These are phyloP conservation scores for Synergus laeviventris DNA, from an alignment of 2,888 invertebrate genomes.

Conservation along the genomic window DNA sequence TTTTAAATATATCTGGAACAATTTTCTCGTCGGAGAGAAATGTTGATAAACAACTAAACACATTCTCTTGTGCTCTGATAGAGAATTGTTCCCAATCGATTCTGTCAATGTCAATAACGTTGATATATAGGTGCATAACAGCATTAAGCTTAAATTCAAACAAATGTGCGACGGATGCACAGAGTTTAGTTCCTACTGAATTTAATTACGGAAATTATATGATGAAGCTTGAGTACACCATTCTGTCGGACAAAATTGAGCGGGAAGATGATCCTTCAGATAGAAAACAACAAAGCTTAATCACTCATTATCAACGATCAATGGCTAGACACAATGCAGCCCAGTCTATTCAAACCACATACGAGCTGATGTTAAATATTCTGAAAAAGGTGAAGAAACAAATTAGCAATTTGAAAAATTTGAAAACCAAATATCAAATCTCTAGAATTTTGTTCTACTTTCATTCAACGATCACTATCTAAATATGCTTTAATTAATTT, in stretches of 20 bases:
- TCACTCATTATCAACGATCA: slow-evolving; percentile 79
- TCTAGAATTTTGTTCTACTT: background rate
- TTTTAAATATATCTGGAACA: background rate
- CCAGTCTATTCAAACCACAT: slow-evolving; percentile 81
- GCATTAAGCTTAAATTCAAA: slow-evolving; percentile 18
- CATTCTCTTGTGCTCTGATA: background rate
- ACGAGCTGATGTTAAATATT: slow-evolving; percentile 80
- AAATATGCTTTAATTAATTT: background rate
- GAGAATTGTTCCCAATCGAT: slow-evolving; percentile 1
- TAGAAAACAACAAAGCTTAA: slow-evolving; percentile 59
- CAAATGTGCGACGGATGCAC: too few species aligned
- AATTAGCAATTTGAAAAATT: slow-evolving; percentile 15
- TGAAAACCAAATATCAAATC: background rate
- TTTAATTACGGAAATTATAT: slow-evolving; percentile 57
- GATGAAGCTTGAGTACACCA: slow-evolving; percentile 60
- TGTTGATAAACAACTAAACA: too few species aligned
- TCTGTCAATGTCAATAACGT: background rate
- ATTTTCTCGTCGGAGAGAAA: background rate
- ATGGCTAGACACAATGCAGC: slow-evolving; percentile 82
- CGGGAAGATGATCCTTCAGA: slow-evolving; percentile 50
- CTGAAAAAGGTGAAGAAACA: slow-evolving; percentile 78
- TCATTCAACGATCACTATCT: background rate
- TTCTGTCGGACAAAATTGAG: slow-evolving; percentile 56
- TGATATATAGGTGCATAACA: slow-evolving; percentile 11
- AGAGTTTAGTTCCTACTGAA: slow-evolving; percentile 41